Evolutionary conservation across 2,113 vertebrate species (phyloP).

Genomic region (Rhegmatorhina hoffmannsi): DNA sequence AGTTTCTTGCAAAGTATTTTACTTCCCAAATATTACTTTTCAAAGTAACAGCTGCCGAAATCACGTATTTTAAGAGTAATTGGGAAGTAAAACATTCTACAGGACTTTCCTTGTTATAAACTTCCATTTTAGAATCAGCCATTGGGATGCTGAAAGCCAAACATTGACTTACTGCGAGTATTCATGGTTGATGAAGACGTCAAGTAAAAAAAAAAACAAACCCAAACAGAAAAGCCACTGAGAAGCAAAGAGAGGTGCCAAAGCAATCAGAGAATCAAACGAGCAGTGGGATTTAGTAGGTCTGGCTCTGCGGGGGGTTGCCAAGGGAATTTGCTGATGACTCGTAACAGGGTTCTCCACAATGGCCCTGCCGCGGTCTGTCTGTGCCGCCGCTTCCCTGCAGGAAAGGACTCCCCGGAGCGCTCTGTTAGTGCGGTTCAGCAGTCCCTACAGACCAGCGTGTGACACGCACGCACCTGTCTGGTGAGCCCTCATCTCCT

Average conservation of each 20-base stretch:
- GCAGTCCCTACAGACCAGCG: background rate
- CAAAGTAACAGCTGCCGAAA: background rate
- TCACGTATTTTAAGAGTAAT: background rate
- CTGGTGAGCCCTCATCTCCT: background rate
- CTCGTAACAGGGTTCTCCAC: background rate
- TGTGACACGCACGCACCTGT: fast-evolving
- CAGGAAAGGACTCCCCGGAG: background rate
- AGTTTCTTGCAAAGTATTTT: background rate
- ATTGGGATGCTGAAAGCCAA: background rate
- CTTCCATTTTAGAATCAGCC: background rate
- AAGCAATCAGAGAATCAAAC: background rate
- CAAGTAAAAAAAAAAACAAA: background rate
- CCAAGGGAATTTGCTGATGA: background rate
- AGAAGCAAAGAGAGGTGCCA: background rate
- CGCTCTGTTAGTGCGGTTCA: background rate
- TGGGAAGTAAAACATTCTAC: background rate
- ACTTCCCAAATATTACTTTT: background rate
- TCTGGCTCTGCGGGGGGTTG: background rate
- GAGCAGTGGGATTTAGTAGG: background rate
- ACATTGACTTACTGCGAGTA: background rate
- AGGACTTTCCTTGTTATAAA: background rate
- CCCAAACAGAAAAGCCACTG: background rate
- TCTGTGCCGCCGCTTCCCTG: fast-evolving
- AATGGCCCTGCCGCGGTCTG: background rate
- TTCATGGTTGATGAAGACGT: background rate